Evolutionary conservation across 2,888 invertebrate species (phyloP).

Genomic region (Nasonia oneida): DNA sequence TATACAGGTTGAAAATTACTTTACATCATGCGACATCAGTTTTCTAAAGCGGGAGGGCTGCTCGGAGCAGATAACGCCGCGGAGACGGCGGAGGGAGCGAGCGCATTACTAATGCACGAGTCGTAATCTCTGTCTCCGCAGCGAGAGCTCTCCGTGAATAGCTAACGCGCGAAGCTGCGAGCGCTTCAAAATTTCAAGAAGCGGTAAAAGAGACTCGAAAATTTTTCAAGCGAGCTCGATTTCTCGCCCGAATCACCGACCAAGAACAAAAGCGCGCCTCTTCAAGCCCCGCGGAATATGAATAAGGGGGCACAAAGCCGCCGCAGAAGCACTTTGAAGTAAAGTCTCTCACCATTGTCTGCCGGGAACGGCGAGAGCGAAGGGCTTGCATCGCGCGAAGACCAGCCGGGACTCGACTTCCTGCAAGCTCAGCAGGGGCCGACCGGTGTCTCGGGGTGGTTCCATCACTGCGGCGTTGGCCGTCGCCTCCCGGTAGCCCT

Average conservation of each 20-base stretch:
- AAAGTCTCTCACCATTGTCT: slow-evolving; percentile 85
- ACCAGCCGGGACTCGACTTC: slow-evolving; percentile 93
- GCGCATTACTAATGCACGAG: too few species aligned
- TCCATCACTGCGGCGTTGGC: slow-evolving; percentile 93
- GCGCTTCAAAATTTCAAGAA: neutral
- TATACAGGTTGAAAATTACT: neutral
- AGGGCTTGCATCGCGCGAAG: slow-evolving; percentile 95
- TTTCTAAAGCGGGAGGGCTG: too few species aligned
- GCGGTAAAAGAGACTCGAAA: neutral
- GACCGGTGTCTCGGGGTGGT: slow-evolving; percentile 88
- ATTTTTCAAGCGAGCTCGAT: neutral
- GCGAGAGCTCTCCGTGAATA: neutral
- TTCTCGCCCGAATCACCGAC: neutral
- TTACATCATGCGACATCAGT: too few species aligned
- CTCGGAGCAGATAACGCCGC: too few species aligned
- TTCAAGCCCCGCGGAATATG: neutral
- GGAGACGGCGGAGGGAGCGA: too few species aligned
- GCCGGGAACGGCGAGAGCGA: slow-evolving; percentile 90
- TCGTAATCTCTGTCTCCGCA: too few species aligned
- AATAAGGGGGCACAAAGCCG: neutral
- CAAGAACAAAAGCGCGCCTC: neutral
- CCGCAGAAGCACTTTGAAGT: neutral
- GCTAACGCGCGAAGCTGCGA: neutral
- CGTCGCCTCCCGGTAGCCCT: slow-evolving; percentile 88
- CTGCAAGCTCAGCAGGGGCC: slow-evolving; percentile 89